Percentiles rank a stretch among this genome's conserved stretches.
Evolutionary conservation across 2,797 vertebrate genomes (phyloP).

Genomic region (Sorex maritimensis): DNA sequence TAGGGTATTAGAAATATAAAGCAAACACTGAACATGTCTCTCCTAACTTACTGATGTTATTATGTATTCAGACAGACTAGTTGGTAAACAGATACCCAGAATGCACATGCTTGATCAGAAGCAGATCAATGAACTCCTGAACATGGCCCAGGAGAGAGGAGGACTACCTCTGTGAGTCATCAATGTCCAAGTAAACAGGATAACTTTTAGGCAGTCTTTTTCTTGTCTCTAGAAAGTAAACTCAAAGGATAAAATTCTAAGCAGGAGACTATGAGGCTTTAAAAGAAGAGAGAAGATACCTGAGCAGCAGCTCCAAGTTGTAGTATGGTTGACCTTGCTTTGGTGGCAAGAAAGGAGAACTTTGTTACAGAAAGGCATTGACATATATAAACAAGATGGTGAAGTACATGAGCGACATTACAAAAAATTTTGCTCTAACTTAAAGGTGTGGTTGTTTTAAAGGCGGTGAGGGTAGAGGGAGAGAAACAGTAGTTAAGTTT

Average conservation of each 20-base stretch:
- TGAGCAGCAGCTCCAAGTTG: background rate
- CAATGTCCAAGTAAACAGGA: background rate
- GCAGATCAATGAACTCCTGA: fast-evolving
- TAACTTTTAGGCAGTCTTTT: background rate
- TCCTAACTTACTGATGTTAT: background rate
- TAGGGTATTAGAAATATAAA: background rate
- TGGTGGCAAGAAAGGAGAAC: too few species aligned
- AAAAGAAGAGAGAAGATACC: background rate
- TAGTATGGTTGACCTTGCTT: background rate
- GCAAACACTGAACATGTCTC: background rate
- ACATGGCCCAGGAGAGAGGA: background rate
- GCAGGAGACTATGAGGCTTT: background rate
- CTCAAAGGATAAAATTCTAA: background rate
- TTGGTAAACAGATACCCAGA: background rate
- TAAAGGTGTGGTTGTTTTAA: background rate
- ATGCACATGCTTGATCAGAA: background rate
- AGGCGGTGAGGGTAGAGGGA: background rate
- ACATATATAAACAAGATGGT: background rate
- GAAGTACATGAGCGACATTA: background rate
- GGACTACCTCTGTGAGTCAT: too few species aligned
- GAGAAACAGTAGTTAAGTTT: background rate
- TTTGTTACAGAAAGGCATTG: background rate
- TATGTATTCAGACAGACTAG: background rate
- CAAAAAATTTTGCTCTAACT: background rate
- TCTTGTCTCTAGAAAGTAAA: background rate